Conservation (phyloP, 1,140 invertebrate species). For the Capitella teleta region DNA sequence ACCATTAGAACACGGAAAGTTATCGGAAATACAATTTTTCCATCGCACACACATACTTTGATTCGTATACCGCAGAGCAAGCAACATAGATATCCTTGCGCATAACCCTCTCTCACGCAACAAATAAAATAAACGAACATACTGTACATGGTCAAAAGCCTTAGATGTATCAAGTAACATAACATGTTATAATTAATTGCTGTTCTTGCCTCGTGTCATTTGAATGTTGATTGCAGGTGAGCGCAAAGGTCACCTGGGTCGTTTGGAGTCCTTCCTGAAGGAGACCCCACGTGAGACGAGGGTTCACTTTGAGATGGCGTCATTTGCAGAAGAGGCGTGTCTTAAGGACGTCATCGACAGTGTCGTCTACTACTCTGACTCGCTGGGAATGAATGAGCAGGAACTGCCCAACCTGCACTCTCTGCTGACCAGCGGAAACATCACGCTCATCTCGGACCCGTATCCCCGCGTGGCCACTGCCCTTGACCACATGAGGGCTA, state of each 20-base stretch:
- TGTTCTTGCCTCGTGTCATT: no score
- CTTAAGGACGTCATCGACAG: slow-evolving; percentile 55
- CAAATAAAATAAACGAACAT: no score
- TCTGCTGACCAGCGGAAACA: slow-evolving; percentile 56
- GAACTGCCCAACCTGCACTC: slow-evolving; percentile 68
- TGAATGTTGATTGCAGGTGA: slow-evolving; percentile 44
- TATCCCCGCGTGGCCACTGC: slow-evolving; percentile 68
- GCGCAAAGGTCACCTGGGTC: slow-evolving; percentile 51
- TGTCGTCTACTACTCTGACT: slow-evolving; percentile 66
- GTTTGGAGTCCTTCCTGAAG: slow-evolving; percentile 57
- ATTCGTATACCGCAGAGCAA: no score
- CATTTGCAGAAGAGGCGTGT: slow-evolving; percentile 61
- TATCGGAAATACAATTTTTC: no score
- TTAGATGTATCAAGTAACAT: no score
- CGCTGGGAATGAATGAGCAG: slow-evolving; percentile 82
- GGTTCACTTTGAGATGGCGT: slow-evolving; percentile 81
- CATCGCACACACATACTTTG: no score
- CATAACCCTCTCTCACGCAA: no score
- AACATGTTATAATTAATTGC: no score
- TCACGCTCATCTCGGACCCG: slow-evolving; percentile 64
- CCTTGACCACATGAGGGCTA: slow-evolving; percentile 69
- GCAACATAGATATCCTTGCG: no score
- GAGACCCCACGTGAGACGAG: slow-evolving; percentile 50
- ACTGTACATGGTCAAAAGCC: no score
- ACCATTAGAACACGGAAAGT: no score